Percentiles rank a stretch among this genome's conserved stretches.
Conservation (phyloP, 2,113 vertebrate genomes). For the Pandion haliaetus region DNA sequence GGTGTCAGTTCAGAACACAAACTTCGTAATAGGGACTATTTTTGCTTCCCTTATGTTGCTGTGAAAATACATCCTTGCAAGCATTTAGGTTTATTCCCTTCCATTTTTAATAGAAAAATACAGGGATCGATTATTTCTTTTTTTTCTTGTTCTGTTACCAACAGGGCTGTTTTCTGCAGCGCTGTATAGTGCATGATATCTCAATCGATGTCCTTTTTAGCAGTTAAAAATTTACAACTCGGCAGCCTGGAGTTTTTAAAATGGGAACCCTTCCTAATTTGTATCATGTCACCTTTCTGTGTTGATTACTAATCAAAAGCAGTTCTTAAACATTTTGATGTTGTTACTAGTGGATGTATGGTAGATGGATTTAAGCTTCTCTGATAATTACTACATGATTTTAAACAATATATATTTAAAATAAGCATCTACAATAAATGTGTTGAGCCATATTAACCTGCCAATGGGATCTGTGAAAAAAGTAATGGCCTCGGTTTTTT, state of each 20-base stretch:
- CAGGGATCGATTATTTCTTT: not conserved
- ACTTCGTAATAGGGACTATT: slow-evolving; percentile 9
- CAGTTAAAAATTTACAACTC: not conserved
- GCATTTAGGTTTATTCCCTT: not conserved
- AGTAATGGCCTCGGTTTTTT: slow-evolving; percentile 65
- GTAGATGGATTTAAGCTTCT: slow-evolving; percentile 76
- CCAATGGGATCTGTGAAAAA: slow-evolving; percentile 80
- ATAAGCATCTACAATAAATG: slow-evolving; percentile 76
- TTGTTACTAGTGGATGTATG: slow-evolving; percentile 76
- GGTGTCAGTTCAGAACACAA: slow-evolving; percentile 24
- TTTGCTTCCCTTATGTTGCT: slow-evolving; percentile 12
- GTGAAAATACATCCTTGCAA: not conserved
- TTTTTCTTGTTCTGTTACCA: slow-evolving; percentile 29
- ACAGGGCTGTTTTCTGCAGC: slow-evolving; percentile 40
- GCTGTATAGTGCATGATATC: slow-evolving; percentile 68
- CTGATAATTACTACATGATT: slow-evolving; percentile 74
- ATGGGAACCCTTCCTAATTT: slow-evolving; percentile 53
- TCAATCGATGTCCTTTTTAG: slow-evolving; percentile 43
- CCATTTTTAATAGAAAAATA: not conserved
- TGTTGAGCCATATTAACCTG: slow-evolving; percentile 85
- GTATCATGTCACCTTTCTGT: slow-evolving; percentile 67
- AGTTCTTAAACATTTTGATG: slow-evolving; percentile 71
- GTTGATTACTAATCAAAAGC: slow-evolving; percentile 72
- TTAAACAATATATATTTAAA: slow-evolving; percentile 79
- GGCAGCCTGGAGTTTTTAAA: slow-evolving; percentile 62